Evolutionary conservation across 2,888 invertebrate genomes (phyloP), one percentile per base, ranked within the genome.

Genomic region (Diplazon laetatorius): DNA sequence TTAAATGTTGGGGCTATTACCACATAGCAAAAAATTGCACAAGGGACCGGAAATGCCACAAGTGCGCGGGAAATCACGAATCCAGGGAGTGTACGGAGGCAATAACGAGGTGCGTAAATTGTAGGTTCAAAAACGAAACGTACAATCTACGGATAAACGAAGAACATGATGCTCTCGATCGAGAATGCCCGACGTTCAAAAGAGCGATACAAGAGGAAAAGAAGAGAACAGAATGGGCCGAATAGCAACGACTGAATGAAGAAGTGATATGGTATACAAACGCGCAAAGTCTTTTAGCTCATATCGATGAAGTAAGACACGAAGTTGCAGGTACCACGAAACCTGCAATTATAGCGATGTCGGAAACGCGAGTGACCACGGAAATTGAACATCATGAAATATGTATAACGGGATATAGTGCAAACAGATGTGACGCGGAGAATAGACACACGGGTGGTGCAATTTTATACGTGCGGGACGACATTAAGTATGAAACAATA

Each of bases 61-160:
- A 72, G 73, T 73, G 68, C 52, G 72, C 76, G n/a, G 72, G 60
- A 9, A 44, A 66, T 20, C 80, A 80, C 39, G 46, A 68, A 5
- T 44, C 48, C 18, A 76, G 37, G 16, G 39, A 69, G 44, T 81
- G 60, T 37, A 74, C 44, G 35, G 12, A 50, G 42, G 37, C n/a
- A n/a, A 75, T 48, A 22, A 73, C 42, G 0, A 78, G 55, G 50
- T 81, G 78, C 65, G 35, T 79, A 37, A 78, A 79, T 22, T 81
- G 78, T 55, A 37, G 39, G 66, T 22, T 22, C 4, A 62, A 62
- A 44, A 62, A 62, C 25, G 9, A 39, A 22, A 10, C 74, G 8
- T 74, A 48, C 39, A 74, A 68, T 10, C 25, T 74, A 12, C 30
- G 44, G n/a, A 39, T 60, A 60, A 62, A 52, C 12, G 59, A 30